Percentiles rank a stretch among this genome's conserved stretches.
phyloP scores from a whole-genome alignment of 2,797 vertebrate species.

The Xenopus petersii region DNA sequence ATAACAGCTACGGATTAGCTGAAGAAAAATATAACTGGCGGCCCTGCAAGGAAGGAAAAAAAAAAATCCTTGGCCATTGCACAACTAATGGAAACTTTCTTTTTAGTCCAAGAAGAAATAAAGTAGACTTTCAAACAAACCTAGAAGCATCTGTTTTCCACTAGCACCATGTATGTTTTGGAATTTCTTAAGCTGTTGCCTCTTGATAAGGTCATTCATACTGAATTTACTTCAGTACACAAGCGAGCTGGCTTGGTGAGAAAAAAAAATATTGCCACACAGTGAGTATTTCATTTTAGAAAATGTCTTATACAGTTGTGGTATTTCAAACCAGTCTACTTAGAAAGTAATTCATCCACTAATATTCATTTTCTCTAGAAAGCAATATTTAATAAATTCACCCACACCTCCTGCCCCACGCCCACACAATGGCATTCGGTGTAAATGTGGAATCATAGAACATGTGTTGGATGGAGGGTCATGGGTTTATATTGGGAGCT shows the following conservation, averaged over 20 bases:
- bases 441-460: no score
- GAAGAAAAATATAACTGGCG: constrained; percentile 56
- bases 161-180: constrained; percentile 59
- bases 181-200: constrained; percentile 60
- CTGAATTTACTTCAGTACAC: constrained; percentile 51
- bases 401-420: no score
- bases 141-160: constrained; percentile 62
- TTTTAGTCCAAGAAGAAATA: constrained; percentile 45
- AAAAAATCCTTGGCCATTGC: constrained; percentile 31
- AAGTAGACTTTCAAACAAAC: constrained; percentile 31
- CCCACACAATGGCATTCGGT: no score
- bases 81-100: constrained; percentile 55
- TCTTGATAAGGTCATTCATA: constrained; percentile 55
- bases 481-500: no score
- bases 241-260: constrained; percentile 6
- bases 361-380: no score
- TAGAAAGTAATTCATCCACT: no score
- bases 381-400: no score
- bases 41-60: constrained; percentile 33
- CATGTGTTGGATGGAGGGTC: no score
- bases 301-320: no score
- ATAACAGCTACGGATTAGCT: constrained; percentile 66
- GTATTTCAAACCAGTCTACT: no score
- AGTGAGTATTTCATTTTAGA: no score
- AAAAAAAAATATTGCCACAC: constrained; percentile 9